Evolutionary conservation across 2,888 invertebrate genomes (phyloP), one percentile per base, ranked within the genome.

Genomic region (Drosophila fulvimacula): DNA sequence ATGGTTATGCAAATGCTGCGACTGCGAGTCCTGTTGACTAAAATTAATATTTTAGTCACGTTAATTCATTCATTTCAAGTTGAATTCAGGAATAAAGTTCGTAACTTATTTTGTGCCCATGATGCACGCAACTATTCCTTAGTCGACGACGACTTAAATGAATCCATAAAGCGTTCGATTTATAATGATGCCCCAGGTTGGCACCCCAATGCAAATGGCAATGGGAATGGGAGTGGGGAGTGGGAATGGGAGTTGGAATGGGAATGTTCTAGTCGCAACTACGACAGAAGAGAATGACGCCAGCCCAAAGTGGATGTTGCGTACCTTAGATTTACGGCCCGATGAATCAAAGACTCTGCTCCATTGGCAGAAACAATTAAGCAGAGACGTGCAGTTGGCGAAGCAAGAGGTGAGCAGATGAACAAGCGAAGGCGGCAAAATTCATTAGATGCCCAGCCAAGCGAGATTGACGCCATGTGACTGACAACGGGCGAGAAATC

Each of bases 61-160:
- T 89, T 82, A 91, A 85, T 89, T 83, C 82, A 85, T 89, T 82
- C 81, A 87, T 85, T 84, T 81, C 58, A 69, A 80, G 80, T 81
- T 90, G 82, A 83, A 81, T 88, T 84, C 72, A 78, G 69, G 77
- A 82, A 90, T 90, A 91, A 91, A 90, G 75, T 90, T 79, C 84
- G 75, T 83, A 83, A 85, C 77, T 89, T 90, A 90, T 87, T 82
- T 89, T 76, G 76, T 78, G 82, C 79, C 78, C 79, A 81, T 81
- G 89, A 82, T 77, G 83, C 87, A 82, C 61, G 78, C 74, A 78
- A 80, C 82, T 69, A 84, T 38, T 57, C 71, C 36, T 42, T 24
- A 10, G 32, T 32, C 46, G 17, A 56, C 41, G n/a, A 13, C 36
- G 49, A 27, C 34, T 49, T 19, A 21, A 24, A 9, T 51, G 78